A percentile compares a stretch with the other conserved stretches of the same genome.
Evolutionary conservation across 2,888 invertebrate genomes (phyloP).

Genomic region (Xanthorhoe designata): DNA sequence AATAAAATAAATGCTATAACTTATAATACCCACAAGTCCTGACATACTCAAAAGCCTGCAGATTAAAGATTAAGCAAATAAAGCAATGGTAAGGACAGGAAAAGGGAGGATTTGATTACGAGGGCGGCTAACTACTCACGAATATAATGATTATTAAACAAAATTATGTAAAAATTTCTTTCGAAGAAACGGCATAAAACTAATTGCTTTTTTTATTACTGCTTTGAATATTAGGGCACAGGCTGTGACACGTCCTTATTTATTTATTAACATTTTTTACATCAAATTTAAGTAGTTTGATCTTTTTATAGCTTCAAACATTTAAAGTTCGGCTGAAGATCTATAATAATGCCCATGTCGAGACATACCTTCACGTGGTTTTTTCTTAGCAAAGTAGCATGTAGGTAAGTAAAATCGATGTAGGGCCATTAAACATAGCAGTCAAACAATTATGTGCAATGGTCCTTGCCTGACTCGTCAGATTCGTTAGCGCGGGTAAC

Average conservation of each 20-base stretch:
- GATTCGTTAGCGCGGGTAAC: slow-evolving; percentile 22
- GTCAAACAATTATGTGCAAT: slow-evolving; percentile 12
- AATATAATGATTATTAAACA: slow-evolving; percentile 42
- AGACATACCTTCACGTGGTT: too few relatives aligned
- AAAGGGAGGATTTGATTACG: slow-evolving; percentile 47
- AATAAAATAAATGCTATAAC: slow-evolving; percentile 25
- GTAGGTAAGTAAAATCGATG: background rate
- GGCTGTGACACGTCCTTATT: background rate
- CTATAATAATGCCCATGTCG: too few relatives aligned
- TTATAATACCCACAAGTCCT: slow-evolving; percentile 24
- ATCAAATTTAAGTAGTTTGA: too few relatives aligned
- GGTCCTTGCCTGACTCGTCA: slow-evolving; percentile 9
- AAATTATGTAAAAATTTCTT: slow-evolving; percentile 34
- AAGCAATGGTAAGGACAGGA: slow-evolving; percentile 43
- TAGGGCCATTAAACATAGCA: background rate
- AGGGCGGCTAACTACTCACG: slow-evolving; percentile 35
- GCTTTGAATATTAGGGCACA: background rate
- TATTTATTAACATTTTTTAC: too few relatives aligned
- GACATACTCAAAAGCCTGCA: slow-evolving; percentile 37
- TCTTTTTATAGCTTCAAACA: too few relatives aligned
- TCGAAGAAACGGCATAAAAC: slow-evolving; percentile 10
- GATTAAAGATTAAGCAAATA: slow-evolving; percentile 46
- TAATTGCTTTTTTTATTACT: background rate
- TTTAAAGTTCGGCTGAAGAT: too few relatives aligned
- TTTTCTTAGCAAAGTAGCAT: background rate